Evolutionary conservation across 1,140 invertebrate genomes (phyloP).

Genomic region (Hypsibius dujardini): DNA sequence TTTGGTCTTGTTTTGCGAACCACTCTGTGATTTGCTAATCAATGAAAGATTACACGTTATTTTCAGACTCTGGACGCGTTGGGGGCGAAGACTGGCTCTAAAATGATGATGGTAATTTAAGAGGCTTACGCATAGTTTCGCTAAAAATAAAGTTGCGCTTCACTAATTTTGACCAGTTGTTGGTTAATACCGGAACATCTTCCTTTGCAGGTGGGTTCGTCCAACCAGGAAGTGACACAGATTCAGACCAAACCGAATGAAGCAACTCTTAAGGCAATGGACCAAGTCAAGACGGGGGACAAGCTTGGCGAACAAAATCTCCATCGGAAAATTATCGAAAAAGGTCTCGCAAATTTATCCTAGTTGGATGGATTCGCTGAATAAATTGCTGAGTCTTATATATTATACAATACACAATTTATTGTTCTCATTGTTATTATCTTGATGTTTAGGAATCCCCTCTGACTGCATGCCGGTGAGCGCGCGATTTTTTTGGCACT

Average conservation of each 20-base stretch:
- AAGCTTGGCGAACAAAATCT: conserved; percentile 27
- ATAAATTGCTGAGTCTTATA: too few relatives aligned
- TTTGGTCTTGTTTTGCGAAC: neutral
- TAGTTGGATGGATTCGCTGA: too few relatives aligned
- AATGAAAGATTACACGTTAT: neutral
- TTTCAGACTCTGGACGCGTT: neutral
- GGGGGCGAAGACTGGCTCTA: conserved; percentile 1
- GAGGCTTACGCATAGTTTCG: too few relatives aligned
- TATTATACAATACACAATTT: too few relatives aligned
- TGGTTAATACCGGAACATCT: too few relatives aligned
- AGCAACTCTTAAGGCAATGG: neutral
- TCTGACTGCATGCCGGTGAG: conserved; percentile 58
- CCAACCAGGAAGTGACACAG: neutral
- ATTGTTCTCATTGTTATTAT: too few relatives aligned
- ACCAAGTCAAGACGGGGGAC: neutral
- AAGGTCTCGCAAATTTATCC: conserved; percentile 34
- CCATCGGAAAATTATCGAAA: conserved; percentile 70
- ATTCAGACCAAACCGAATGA: neutral
- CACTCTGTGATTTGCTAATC: neutral
- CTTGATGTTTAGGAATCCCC: conserved; percentile 41
- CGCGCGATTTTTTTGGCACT: too few relatives aligned
- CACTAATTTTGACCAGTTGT: too few relatives aligned
- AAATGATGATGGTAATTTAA: neutral
- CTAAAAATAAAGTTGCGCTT: too few relatives aligned
- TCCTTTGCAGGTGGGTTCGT: neutral